Percentiles rank a stretch among this genome's conserved stretches.
Evolutionary conservation across 1,140 invertebrate genomes (phyloP).

Genomic region (Saccostrea echinata): DNA sequence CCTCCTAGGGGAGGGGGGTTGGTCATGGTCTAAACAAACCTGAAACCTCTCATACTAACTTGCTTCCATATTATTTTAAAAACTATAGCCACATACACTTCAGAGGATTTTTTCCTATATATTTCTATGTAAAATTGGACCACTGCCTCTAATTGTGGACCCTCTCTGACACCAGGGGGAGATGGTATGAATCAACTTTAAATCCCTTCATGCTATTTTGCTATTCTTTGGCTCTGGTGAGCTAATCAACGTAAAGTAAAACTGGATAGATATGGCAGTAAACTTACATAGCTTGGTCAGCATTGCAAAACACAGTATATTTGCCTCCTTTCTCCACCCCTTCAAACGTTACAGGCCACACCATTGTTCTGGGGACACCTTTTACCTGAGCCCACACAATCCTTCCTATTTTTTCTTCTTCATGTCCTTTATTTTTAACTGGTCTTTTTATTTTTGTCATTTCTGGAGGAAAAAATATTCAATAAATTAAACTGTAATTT

Average conservation of each 20-base stretch:
- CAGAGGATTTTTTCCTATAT: too few species aligned
- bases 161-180: too few species aligned
- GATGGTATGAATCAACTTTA: background rate
- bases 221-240: slow-evolving; percentile 10
- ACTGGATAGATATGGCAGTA: background rate
- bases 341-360: background rate
- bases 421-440: background rate
- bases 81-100: slow-evolving; percentile 3
- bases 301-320: background rate
- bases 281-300: background rate
- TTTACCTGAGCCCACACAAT: background rate
- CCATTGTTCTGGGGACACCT: background rate
- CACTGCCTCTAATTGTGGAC: too few species aligned
- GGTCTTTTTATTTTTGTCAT: background rate
- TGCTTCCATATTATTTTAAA: slow-evolving; percentile 17
- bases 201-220: slow-evolving; percentile 11
- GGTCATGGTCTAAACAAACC: slow-evolving; percentile 6
- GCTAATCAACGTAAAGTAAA: background rate
- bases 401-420: background rate
- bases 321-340: background rate
- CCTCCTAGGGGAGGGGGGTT: background rate
- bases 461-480: too few species aligned
- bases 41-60: slow-evolving; percentile 10
- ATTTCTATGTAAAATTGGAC: too few species aligned
- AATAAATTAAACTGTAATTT: too few species aligned